phyloP scores from a whole-genome alignment of 53 echinoderm and acorn worm species.

The Holothuria scabra region DNA sequence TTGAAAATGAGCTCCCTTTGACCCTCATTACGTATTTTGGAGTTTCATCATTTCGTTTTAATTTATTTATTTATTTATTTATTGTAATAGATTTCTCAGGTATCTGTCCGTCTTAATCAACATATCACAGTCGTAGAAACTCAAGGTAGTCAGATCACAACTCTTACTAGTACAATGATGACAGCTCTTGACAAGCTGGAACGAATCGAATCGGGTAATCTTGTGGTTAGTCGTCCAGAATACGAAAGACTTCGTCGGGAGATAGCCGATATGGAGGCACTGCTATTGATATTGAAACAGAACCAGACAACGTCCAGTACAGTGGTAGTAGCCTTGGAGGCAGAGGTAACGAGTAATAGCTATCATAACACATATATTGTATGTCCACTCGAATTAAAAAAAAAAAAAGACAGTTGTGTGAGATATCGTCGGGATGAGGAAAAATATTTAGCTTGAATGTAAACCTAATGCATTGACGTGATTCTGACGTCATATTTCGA shows the following conservation, averaged over 20 bases:
- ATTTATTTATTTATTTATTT: no score
- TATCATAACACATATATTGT: no score
- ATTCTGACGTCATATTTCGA: no score
- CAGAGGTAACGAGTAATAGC: constrained; percentile 13
- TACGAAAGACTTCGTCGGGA: constrained; percentile 10
- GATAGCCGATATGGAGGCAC: constrained; percentile 20
- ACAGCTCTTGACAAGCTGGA: constrained; percentile 11
- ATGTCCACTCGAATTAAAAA: no score
- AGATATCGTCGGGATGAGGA: no score
- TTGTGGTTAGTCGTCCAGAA: constrained; percentile 38
- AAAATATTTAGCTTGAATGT: no score
- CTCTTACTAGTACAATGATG: background rate
- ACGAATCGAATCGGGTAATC: constrained; percentile 25
- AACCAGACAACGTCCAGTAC: constrained; percentile 3
- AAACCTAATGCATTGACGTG: no score
- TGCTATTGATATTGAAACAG: background rate
- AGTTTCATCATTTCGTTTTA: no score
- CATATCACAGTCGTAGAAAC: background rate
- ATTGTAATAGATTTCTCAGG: background rate
- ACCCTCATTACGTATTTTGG: no score
- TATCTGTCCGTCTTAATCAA: background rate
- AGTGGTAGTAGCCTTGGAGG: background rate
- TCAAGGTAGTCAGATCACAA: background rate
- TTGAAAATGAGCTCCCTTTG: no score
- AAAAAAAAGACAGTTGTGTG: no score